Evolutionary conservation across 1,140 invertebrate genomes (phyloP).

Genomic region (Drosophila ironensis): DNA sequence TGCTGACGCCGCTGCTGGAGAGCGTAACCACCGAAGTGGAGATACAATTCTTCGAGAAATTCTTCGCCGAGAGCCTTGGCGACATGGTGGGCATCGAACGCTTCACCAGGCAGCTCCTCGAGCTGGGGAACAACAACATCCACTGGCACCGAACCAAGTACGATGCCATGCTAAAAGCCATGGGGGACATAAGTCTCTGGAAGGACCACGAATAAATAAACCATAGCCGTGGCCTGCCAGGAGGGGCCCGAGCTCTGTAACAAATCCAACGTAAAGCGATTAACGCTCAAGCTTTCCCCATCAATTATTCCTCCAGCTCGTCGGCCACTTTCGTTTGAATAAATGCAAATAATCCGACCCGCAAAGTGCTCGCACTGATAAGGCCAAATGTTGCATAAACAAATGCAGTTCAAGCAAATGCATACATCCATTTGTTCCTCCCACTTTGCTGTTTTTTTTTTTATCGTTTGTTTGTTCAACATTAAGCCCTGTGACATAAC

Average conservation of each 20-base stretch:
- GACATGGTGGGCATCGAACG: background rate
- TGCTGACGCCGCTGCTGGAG: background rate
- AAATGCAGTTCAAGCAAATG: no score
- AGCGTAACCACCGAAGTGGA: background rate
- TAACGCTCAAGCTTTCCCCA: no score
- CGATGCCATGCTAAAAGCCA: background rate
- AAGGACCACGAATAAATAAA: background rate
- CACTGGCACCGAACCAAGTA: background rate
- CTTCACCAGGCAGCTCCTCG: background rate
- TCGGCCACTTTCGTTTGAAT: no score
- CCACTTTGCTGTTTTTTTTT: no score
- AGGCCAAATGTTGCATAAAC: no score
- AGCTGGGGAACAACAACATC: background rate
- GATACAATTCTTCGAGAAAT: background rate
- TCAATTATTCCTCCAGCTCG: no score
- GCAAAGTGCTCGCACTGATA: no score
- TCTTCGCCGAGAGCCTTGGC: background rate
- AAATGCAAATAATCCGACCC: no score
- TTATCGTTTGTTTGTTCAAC: background rate
- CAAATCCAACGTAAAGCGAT: no score
- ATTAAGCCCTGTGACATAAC: background rate
- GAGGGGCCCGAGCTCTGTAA: no score
- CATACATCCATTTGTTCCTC: no score
- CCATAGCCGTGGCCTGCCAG: no score
- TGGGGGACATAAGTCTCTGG: background rate